Percentiles rank a stretch among this genome's conserved stretches.
These are phyloP conservation scores for Heliconius sara DNA, from an alignment of 2,888 invertebrate species.

Conservation along the genomic window DNA sequence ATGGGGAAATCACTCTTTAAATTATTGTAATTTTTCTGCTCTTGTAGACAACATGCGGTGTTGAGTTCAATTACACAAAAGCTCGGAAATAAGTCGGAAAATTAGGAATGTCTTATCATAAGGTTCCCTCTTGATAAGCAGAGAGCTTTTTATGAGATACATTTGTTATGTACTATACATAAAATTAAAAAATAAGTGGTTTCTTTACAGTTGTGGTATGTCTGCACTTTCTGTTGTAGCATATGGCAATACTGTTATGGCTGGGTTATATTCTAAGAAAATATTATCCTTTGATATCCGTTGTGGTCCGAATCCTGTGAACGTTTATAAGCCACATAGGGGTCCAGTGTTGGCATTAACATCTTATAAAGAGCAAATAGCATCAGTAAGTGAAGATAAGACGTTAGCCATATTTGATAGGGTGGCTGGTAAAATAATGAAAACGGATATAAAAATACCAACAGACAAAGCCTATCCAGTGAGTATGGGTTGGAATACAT, in stretches of 20 bases:
- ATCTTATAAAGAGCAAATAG: conserved; percentile 73
- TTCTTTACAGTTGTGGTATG: conserved; percentile 70
- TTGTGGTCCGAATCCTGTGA: conserved; percentile 66
- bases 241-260: conserved; percentile 74
- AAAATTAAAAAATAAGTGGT: conserved; percentile 24
- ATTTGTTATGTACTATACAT: not conserved
- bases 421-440: conserved; percentile 75
- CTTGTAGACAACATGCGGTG: too few species aligned
- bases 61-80: too few species aligned
- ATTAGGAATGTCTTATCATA: too few species aligned
- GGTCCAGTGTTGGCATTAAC: conserved; percentile 79
- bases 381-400: conserved; percentile 85
- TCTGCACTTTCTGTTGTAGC: conserved; percentile 82
- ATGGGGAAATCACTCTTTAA: not conserved
- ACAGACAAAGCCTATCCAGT: conserved; percentile 72
- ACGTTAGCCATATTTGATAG: conserved; percentile 84
- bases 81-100: too few species aligned
- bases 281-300: conserved; percentile 82
- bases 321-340: conserved; percentile 78
- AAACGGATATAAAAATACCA: conserved; percentile 69
- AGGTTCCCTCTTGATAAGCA: too few species aligned
- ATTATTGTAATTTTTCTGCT: too few species aligned
- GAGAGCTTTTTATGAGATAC: not conserved
- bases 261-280: conserved; percentile 83
- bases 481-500: conserved; percentile 72